These are phyloP conservation scores for Lycorma delicatula DNA, from an alignment of 1,140 invertebrate species.

Conservation along the genomic window DNA sequence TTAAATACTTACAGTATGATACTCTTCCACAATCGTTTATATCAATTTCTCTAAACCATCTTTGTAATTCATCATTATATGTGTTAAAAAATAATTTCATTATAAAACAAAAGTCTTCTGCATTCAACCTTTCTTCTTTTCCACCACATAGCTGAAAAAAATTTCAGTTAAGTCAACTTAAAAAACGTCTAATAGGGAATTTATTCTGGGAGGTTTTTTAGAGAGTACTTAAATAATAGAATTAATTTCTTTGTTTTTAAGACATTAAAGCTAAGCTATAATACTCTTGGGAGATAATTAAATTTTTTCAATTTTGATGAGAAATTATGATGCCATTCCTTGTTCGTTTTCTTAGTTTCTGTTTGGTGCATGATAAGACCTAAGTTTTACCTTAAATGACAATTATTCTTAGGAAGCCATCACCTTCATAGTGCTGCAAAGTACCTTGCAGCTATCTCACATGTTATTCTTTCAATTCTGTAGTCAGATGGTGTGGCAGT, in stretches of 20 bases:
- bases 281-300: neutral
- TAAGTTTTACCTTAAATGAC: no score
- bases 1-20: conserved; percentile 1
- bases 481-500: no score
- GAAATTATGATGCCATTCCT: neutral
- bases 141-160: conserved; percentile 20
- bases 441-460: no score
- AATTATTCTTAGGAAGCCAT: no score
- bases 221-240: neutral
- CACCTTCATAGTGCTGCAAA: no score
- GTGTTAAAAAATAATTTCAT: conserved; percentile 8
- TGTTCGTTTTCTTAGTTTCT: neutral
- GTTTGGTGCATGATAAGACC: no score
- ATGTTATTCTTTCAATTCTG: no score
- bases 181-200: neutral
- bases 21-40: neutral
- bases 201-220: no score
- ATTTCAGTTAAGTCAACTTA: neutral
- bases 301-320: neutral
- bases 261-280: neutral
- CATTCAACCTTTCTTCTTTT: conserved; percentile 8
- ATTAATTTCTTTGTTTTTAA: neutral
- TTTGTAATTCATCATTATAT: conserved; percentile 4
- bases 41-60: conserved; percentile 11
- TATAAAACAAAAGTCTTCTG: conserved; percentile 12